Percentiles rank a stretch among this genome's conserved stretches.
Evolutionary conservation across 2,888 invertebrate genomes (phyloP).

Genomic region (Cataglyphis cursor): DNA sequence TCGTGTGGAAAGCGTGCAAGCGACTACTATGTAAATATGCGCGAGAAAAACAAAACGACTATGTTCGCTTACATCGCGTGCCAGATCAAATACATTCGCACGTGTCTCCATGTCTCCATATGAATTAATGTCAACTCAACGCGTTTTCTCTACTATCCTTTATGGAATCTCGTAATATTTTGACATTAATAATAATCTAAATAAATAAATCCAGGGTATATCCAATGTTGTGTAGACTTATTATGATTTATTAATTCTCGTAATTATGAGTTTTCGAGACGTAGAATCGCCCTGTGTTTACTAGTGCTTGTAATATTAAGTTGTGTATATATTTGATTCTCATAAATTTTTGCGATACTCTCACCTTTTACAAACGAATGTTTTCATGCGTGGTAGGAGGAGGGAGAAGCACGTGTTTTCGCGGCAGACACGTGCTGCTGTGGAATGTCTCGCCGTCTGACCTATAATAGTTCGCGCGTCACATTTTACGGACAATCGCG

Average conservation of each 20-base stretch:
- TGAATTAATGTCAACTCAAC: background rate
- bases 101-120: slow-evolving; percentile 66
- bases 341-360: slow-evolving; percentile 13
- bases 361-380: slow-evolving; percentile 51
- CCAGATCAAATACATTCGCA: slow-evolving; percentile 57
- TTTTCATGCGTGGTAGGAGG: slow-evolving; percentile 61
- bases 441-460: slow-evolving; percentile 50
- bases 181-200: background rate
- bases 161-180: background rate
- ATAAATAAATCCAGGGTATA: background rate
- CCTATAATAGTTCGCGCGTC: slow-evolving; percentile 38
- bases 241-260: background rate
- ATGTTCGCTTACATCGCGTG: background rate
- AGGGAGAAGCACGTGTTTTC: slow-evolving; percentile 71
- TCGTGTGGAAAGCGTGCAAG: slow-evolving; percentile 18
- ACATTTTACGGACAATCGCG: slow-evolving; percentile 26
- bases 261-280: background rate
- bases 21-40: background rate
- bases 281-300: background rate
- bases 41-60: background rate
- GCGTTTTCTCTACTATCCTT: background rate
- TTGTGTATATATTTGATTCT: background rate
- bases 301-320: background rate
- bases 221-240: too few relatives aligned
- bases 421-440: slow-evolving; percentile 65